Percentiles rank a stretch among this genome's conserved stretches.
Evolutionary conservation across 2,888 invertebrate genomes (phyloP).

Genomic region (Cheiracanthium punctorium): DNA sequence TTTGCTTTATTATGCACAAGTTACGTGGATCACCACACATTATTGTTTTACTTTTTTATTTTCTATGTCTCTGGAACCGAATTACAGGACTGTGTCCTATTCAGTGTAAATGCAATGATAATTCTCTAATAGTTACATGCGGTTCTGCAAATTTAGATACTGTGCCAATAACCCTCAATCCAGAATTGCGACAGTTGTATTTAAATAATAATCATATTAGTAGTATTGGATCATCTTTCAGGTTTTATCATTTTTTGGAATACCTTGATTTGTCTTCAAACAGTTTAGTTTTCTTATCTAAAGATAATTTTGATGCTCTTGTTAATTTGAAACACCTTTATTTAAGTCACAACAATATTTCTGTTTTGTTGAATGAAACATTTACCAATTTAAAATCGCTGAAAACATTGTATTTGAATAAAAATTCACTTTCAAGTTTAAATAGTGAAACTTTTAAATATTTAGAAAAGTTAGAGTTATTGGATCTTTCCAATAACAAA

Average conservation of each 20-base stretch:
- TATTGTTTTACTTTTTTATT: constrained; percentile 60
- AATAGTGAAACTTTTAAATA: constrained; percentile 73
- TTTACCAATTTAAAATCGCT: constrained; percentile 86
- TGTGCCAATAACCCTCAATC: constrained; percentile 92
- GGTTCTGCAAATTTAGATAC: constrained; percentile 87
- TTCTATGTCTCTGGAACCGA: constrained; percentile 73
- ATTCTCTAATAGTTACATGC: constrained; percentile 86
- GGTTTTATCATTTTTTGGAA: constrained; percentile 84
- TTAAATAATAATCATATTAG: constrained; percentile 89
- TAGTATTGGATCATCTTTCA: constrained; percentile 85
- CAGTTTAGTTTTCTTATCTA: constrained; percentile 86
- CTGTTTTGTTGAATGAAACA: constrained; percentile 83
- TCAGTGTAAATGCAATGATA: constrained; percentile 88
- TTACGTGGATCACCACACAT: constrained; percentile 50
- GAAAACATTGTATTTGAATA: constrained; percentile 80
- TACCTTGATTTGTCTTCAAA: constrained; percentile 89
- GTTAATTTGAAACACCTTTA: constrained; percentile 85
- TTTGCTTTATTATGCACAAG: constrained; percentile 42
- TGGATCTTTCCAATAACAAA: constrained; percentile 87
- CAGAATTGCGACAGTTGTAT: constrained; percentile 81
- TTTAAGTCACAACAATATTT: constrained; percentile 86
- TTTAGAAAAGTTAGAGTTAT: constrained; percentile 81
- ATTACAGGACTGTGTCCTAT: constrained; percentile 82
- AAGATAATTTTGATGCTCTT: constrained; percentile 87
- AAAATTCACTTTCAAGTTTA: constrained; percentile 71